These are phyloP conservation scores for Chaetura pelagica DNA, from an alignment of 2,113 vertebrate species.

Conservation along the genomic window DNA sequence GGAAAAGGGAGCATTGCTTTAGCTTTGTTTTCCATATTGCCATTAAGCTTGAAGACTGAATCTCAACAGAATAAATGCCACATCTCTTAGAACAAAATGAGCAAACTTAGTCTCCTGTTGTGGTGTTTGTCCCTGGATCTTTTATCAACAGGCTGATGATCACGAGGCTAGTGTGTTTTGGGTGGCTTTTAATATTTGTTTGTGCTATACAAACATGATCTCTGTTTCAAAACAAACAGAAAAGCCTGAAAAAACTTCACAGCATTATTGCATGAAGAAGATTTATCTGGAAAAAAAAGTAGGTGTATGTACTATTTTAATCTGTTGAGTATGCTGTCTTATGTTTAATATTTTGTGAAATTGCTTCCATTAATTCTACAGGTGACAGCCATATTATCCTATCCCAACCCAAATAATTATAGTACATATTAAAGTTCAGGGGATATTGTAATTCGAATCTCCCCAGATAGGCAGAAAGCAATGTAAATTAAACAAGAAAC, in stretches of 20 bases:
- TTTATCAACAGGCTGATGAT: not conserved
- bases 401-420: constrained; percentile 88
- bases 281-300: not conserved
- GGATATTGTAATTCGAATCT: constrained; percentile 79
- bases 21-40: constrained; percentile 2
- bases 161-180: not conserved
- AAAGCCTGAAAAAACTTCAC: not conserved
- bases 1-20: not conserved
- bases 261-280: not conserved
- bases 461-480: constrained; percentile 80
- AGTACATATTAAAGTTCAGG: constrained; percentile 81
- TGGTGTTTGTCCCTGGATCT: not conserved
- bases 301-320: not conserved
- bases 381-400: constrained; percentile 88
- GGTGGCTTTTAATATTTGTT: not conserved
- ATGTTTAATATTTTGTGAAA: constrained; percentile 92
- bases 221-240: not conserved
- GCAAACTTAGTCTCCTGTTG: not conserved
- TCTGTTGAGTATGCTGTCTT: constrained; percentile 66
- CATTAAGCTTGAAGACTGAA: not conserved
- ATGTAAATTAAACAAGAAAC: constrained; percentile 89
- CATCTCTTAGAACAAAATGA: not conserved
- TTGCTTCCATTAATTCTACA: constrained; percentile 91
- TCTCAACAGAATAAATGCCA: not conserved
- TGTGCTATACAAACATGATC: not conserved